Percentiles rank a stretch among this genome's conserved stretches.
Evolutionary conservation across 2,797 vertebrate species (phyloP).

Genomic region (Onychomys arenicola): DNA sequence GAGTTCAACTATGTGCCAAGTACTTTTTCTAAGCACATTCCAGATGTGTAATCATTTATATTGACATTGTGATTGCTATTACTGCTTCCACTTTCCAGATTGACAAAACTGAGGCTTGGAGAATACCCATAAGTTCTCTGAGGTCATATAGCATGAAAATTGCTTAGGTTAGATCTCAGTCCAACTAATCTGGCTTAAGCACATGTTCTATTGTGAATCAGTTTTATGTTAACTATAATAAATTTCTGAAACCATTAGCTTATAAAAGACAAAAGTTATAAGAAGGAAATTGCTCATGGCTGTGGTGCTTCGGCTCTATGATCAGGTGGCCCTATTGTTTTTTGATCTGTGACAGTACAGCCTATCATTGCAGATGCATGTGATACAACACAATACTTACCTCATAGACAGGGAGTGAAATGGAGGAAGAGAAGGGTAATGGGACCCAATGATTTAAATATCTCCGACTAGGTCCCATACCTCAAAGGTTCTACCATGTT

Average conservation of each 20-base stretch:
- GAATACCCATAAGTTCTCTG: not conserved
- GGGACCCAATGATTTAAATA: not conserved
- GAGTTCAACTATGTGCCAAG: not conserved
- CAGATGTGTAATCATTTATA: constrained; percentile 18
- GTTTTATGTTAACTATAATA: not conserved
- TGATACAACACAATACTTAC: not conserved
- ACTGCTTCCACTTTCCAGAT: constrained; percentile 34
- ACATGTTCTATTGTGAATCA: not conserved
- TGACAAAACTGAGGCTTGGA: constrained; percentile 30
- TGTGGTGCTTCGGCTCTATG: not conserved
- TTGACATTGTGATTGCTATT: not conserved
- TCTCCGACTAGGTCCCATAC: not conserved
- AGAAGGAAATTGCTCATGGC: not conserved
- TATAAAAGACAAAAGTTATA: not conserved
- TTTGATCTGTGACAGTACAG: not conserved
- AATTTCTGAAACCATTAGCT: not conserved
- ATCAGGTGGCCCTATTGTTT: not conserved
- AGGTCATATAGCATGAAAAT: not conserved
- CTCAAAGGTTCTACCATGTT: not conserved
- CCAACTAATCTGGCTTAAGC: constrained; percentile 11
- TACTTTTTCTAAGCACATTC: constrained; percentile 37
- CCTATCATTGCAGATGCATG: not conserved
- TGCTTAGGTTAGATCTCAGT: not conserved
- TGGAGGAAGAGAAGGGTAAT: not conserved
- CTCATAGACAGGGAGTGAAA: not conserved